Evolutionary conservation across 2,888 invertebrate species (phyloP), one percentile per base, ranked within the genome.

Genomic region (Coelopa pilipes): DNA sequence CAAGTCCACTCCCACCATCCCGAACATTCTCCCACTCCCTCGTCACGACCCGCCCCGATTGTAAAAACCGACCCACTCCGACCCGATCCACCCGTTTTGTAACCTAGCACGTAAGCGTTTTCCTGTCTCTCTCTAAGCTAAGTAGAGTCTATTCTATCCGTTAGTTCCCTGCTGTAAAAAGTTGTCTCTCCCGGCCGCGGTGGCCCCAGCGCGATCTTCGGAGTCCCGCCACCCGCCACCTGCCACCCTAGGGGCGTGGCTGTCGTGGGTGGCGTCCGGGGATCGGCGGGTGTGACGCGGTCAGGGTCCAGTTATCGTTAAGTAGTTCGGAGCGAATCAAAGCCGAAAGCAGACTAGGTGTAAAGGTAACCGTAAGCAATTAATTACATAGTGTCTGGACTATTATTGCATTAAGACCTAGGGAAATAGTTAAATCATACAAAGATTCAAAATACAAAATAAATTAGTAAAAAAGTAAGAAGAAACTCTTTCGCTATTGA

Each of bases 291-390:
- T 57, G 2, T n/a, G 17, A 3, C 57, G 7, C 57, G 11, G 13
- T 17, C 57, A 12, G 57, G n/a, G 17, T 1, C 57, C 19, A 17
- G n/a, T n/a, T 53, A 17, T 4, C 53, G 24, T 63, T 70, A 70
- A 70, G 70, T 70, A 70, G 70, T 50, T 50, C n/a, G 13, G 62
- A 62, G 50, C 53, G 19, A 70, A 70, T 62, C 62, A 70, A 70
- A 62, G 50, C 50, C 62, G 45, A 62, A 70, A 63, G 34, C 17
- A 49, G 49, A 55, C n/a, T 70, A 70, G 45, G 17, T 57, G n/a
- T 69, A 55, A 34, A 70, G 17, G 19, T 63, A 70, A 70, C 34
- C 24, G 50, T 62, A 62, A 63, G 17, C 11, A 50, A 70, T 63
- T 63, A 50, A 63, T 53, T 63, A 63, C 7, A 34, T 7, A 34